Percentiles rank a stretch among this genome's conserved stretches.
These are phyloP conservation scores for Selenia dentaria DNA, from an alignment of 2,888 invertebrate genomes.

Conservation along the genomic window DNA sequence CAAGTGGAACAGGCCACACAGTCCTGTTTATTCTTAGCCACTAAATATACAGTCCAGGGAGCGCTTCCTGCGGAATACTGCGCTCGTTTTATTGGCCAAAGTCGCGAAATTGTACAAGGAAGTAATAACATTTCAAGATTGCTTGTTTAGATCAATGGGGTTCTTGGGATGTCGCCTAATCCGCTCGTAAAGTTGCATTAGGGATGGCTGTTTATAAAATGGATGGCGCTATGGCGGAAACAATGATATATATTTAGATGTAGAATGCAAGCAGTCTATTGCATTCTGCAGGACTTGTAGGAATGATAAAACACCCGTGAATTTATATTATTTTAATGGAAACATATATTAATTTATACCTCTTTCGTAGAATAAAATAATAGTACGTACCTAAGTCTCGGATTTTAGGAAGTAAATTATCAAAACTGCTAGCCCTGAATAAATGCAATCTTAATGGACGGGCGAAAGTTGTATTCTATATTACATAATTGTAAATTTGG, in stretches of 20 bases:
- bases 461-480: no score
- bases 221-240: constrained; percentile 29
- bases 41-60: constrained; percentile 63
- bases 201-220: constrained; percentile 36
- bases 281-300: constrained; percentile 5
- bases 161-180: constrained; percentile 37
- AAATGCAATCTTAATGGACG: no score
- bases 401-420: no score
- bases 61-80: constrained; percentile 65
- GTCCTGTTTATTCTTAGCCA: constrained; percentile 73
- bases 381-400: no score
- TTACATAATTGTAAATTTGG: no score
- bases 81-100: constrained; percentile 44
- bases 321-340: no score
- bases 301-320: no score
- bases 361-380: no score
- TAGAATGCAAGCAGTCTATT: constrained; percentile 21
- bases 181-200: constrained; percentile 39
- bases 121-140: constrained; percentile 41
- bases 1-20: constrained; percentile 68
- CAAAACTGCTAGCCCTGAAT: no score
- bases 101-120: constrained; percentile 48
- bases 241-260: constrained; percentile 30
- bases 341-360: no score
- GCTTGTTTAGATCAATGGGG: constrained; percentile 39